Conservation (phyloP, 2,797 vertebrate genomes). For the Gadopsis marmoratus region DNA sequence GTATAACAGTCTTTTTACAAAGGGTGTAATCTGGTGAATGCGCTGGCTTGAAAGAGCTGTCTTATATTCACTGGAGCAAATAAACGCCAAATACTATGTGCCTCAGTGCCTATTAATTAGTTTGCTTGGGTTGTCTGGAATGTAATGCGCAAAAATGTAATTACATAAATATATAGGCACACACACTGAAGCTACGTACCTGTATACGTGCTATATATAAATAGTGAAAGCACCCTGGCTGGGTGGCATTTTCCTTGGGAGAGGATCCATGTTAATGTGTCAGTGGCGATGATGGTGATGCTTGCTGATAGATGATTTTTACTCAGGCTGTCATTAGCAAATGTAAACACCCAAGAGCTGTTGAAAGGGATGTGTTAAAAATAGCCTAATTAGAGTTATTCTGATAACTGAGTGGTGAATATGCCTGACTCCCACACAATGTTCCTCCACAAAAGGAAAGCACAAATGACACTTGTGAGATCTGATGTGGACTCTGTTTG, state of each 20-base stretch:
- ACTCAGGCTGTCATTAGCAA: conserved; percentile 80
- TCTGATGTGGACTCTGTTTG: conserved; percentile 36
- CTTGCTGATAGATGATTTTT: conserved; percentile 81
- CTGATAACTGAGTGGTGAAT: conserved; percentile 75
- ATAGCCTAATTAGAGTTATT: conserved; percentile 85
- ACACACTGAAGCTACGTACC: background rate
- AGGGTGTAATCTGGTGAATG: conserved; percentile 55
- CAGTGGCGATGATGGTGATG: conserved; percentile 79
- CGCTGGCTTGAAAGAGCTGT: conserved; percentile 62
- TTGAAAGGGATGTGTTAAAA: conserved; percentile 82
- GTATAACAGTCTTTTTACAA: conserved; percentile 54
- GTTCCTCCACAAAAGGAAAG: conserved; percentile 63
- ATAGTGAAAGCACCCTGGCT: conserved; percentile 15
- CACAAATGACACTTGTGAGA: conserved; percentile 70
- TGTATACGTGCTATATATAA: background rate
- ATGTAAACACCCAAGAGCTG: conserved; percentile 81
- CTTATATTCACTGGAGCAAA: conserved; percentile 69
- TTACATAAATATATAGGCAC: conserved; percentile 31
- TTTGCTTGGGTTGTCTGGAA: conserved; percentile 56
- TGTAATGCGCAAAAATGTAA: conserved; percentile 58
- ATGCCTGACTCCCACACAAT: conserved; percentile 72
- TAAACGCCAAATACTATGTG: conserved; percentile 53
- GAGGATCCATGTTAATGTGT: conserved; percentile 66
- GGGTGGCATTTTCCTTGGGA: conserved; percentile 57
- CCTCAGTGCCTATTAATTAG: conserved; percentile 67